Evolutionary conservation across 2,888 invertebrate species (phyloP).

Genomic region (Seira sanloemensis): DNA sequence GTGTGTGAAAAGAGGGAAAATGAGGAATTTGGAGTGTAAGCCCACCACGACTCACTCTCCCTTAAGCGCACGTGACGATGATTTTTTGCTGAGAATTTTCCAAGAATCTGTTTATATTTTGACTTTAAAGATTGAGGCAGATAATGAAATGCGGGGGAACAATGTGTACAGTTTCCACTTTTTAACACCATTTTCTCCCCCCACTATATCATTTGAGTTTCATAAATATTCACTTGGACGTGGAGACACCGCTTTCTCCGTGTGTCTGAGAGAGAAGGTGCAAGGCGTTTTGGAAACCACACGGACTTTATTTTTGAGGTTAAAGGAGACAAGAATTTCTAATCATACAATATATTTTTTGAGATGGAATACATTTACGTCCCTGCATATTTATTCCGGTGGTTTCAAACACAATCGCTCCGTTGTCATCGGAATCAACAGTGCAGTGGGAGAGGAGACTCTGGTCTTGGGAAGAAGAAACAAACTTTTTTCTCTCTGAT

Average conservation of each 20-base stretch:
- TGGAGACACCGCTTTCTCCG: background rate
- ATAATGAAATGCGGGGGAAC: background rate
- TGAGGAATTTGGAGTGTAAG: background rate
- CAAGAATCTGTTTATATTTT: constrained; percentile 52
- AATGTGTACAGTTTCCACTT: background rate
- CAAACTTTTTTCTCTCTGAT: background rate
- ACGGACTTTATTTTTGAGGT: no score
- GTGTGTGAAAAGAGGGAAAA: no score
- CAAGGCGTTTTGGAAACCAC: background rate
- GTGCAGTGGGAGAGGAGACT: background rate
- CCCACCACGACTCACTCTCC: background rate
- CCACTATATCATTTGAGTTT: no score
- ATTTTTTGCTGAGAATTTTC: constrained; percentile 3
- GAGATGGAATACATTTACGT: no score
- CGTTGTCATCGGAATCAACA: background rate
- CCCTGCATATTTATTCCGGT: no score
- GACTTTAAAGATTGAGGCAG: constrained; percentile 24
- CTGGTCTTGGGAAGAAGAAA: no score
- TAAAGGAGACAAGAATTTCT: no score
- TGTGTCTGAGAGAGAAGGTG: background rate
- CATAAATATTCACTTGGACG: no score
- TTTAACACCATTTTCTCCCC: background rate
- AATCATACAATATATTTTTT: no score
- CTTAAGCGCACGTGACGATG: background rate
- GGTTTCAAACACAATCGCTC: no score